Evolutionary conservation across 2,888 invertebrate species (phyloP).

Genomic region (Choreutis nemorana): DNA sequence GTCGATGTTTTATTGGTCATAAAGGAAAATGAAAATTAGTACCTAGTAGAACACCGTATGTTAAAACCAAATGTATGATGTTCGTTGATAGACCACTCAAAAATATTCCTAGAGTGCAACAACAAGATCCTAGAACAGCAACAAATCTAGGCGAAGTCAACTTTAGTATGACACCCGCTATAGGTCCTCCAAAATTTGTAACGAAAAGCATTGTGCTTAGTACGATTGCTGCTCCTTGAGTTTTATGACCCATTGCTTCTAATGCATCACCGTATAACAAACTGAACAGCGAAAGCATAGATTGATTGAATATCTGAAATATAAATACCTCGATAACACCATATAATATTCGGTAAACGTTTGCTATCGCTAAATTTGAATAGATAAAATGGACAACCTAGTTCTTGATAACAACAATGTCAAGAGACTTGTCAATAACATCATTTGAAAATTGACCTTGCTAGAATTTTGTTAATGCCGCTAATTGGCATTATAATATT

Average conservation of each 20-base stretch:
- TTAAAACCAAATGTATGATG: slow-evolving; percentile 45
- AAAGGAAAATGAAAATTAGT: slow-evolving; percentile 18
- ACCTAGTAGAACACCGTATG: slow-evolving; percentile 56
- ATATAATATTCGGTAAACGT: neutral
- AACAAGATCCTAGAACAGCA: slow-evolving; percentile 41
- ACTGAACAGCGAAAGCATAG: slow-evolving; percentile 74
- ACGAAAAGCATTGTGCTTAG: slow-evolving; percentile 73
- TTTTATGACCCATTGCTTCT: slow-evolving; percentile 68
- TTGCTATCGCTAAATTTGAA: neutral
- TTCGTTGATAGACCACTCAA: slow-evolving; percentile 51
- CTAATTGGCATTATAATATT: too few species aligned
- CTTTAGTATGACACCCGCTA: slow-evolving; percentile 73
- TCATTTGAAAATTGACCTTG: too few species aligned
- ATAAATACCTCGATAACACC: slow-evolving; percentile 4
- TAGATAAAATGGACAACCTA: slow-evolving; percentile 1
- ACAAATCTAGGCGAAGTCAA: slow-evolving; percentile 48
- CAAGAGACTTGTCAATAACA: too few species aligned
- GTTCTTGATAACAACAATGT: too few species aligned
- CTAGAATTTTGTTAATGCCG: too few species aligned
- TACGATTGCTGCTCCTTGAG: slow-evolving; percentile 73
- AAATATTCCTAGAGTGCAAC: slow-evolving; percentile 49
- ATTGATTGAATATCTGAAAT: slow-evolving; percentile 73
- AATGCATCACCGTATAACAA: slow-evolving; percentile 73
- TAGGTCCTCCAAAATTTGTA: slow-evolving; percentile 71
- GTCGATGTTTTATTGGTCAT: slow-evolving; percentile 17